These are phyloP conservation scores for Arion vulgaris DNA, from an alignment of 1,140 invertebrate genomes.

Conservation along the genomic window DNA sequence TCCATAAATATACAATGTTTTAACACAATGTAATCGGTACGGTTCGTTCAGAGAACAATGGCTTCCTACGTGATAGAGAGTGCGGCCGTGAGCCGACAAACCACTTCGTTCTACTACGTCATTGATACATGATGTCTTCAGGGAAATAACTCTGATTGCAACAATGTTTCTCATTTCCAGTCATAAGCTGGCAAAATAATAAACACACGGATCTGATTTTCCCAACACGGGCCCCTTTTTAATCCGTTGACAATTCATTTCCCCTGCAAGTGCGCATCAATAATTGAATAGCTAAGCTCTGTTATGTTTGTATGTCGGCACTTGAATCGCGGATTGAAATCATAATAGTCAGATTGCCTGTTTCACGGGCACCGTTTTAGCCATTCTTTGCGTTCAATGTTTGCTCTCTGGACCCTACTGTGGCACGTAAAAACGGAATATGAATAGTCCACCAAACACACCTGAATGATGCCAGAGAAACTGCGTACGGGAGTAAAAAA, in stretches of 20 bases:
- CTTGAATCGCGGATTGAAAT: background rate
- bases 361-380: background rate
- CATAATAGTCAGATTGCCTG: background rate
- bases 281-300: background rate
- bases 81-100: background rate
- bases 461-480: background rate
- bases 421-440: background rate
- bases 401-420: background rate
- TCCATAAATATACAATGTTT: background rate
- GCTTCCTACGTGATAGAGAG: background rate
- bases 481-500: background rate
- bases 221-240: background rate
- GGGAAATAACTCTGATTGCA: conserved; percentile 40
- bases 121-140: conserved; percentile 19
- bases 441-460: background rate
- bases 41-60: background rate
- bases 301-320: background rate
- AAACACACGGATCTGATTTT: conserved; percentile 15
- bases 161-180: conserved; percentile 33
- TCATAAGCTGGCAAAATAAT: background rate
- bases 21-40: background rate
- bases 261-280: conserved; percentile 28
- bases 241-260: background rate
- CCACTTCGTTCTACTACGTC: conserved; percentile 9
- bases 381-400: background rate